Conservation (phyloP, 2,797 vertebrate species). For the Staurois parvus region DNA sequence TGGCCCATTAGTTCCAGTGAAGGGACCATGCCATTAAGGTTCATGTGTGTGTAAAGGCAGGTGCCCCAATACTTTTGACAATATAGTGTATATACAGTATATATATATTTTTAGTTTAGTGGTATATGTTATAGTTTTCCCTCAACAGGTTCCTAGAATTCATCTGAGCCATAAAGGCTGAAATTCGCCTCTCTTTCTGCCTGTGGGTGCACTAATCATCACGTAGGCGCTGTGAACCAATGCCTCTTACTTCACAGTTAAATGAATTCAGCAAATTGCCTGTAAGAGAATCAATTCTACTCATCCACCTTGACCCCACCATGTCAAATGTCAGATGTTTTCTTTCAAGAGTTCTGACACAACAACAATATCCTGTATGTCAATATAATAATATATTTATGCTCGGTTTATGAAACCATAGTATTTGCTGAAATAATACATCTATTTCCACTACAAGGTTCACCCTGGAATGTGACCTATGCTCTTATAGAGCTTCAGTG, state of each 20-base stretch:
- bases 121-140: too few species aligned
- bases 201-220: constrained; percentile 29
- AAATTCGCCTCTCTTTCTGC: background rate
- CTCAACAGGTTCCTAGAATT: too few species aligned
- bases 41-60: too few species aligned
- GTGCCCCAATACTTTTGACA: too few species aligned
- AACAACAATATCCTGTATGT: constrained; percentile 23
- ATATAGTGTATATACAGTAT: too few species aligned
- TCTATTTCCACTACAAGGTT: constrained; percentile 40
- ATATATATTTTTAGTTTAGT: too few species aligned
- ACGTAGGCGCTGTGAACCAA: constrained; percentile 1
- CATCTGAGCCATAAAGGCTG: too few species aligned
- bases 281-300: constrained; percentile 54
- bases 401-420: constrained; percentile 20
- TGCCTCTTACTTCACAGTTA: constrained; percentile 32
- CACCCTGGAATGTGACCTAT: background rate
- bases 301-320: constrained; percentile 19
- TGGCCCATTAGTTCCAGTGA: too few species aligned
- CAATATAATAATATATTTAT: constrained; percentile 33
- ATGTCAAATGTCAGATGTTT: constrained; percentile 49
- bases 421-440: constrained; percentile 34
- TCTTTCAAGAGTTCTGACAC: constrained; percentile 31
- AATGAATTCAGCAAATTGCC: constrained; percentile 49
- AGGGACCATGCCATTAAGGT: too few species aligned
- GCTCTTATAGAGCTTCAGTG: background rate